Conservation (phyloP, 2,888 invertebrate genomes). For the Lepetodrilus schrolli region DNA sequence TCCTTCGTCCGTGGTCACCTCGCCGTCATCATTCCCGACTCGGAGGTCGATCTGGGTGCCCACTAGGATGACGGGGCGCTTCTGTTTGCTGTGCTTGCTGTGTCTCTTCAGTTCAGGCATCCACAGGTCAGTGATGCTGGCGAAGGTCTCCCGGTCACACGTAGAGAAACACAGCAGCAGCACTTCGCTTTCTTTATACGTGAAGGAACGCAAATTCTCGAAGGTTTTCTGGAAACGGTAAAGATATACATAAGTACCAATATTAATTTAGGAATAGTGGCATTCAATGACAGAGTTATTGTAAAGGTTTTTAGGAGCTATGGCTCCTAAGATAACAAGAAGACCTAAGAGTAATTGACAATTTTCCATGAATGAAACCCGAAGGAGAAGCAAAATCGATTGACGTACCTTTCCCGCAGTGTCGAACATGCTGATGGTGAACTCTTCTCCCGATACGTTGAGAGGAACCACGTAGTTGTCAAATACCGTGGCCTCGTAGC, state of each 20-base stretch:
- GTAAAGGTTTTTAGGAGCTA: no score
- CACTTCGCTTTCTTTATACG: conserved; percentile 62
- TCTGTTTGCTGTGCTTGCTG: conserved; percentile 49
- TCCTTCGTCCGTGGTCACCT: conserved; percentile 51
- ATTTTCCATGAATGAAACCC: no score
- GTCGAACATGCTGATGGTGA: conserved; percentile 61
- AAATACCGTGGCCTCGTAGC: conserved; percentile 57
- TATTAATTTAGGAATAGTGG: no score
- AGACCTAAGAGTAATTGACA: neutral
- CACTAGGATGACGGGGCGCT: conserved; percentile 57
- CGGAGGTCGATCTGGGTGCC: conserved; percentile 62
- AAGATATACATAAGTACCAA: no score
- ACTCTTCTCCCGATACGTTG: conserved; percentile 57
- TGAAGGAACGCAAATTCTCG: conserved; percentile 56
- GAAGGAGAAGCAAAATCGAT: neutral
- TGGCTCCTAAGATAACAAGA: neutral
- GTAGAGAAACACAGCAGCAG: conserved; percentile 62
- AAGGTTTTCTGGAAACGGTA: conserved; percentile 55
- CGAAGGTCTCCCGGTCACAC: conserved; percentile 61
- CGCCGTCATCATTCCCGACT: conserved; percentile 46
- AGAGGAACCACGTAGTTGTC: conserved; percentile 58
- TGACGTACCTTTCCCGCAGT: conserved; percentile 57
- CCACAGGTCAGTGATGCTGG: conserved; percentile 58
- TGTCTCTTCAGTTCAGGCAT: conserved; percentile 60
- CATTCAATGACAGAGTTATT: neutral